Base-by-base conservation (phyloP, 1,140 invertebrate genomes). In the Thaumetopoea pityocampa region DNA sequence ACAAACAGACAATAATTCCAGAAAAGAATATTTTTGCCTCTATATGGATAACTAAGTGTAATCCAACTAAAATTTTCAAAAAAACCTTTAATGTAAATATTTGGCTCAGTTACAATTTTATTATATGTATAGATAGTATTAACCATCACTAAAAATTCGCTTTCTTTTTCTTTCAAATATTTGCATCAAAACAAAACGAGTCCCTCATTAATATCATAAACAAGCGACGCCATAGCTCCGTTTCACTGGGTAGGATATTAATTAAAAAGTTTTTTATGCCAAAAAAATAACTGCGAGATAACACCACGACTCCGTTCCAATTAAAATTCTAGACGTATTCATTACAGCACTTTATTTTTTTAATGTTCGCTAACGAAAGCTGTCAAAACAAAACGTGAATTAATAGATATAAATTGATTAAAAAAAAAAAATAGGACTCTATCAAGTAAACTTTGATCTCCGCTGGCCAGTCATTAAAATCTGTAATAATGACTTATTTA, bases 241-340 rank as follows among this genome's bases (percentile, higher is more conserved):
- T 58, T 58, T 44, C 59, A 52, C 36, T 53, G 57, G 43, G n/a
- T n/a, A n/a, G 50, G 56, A 47, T 45, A 57, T 70, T 74, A 74
- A 74, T 74, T 74, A 71, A 70, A 73, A 74, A 74, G 65, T 70
- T 73, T 67, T 42, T 42, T 38, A 53, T 38, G 48, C 43, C 41
- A 67, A 59, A 62, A 65, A 61, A 58, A n/a, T n/a, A n/a, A 45
- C 34, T 32, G 34, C 35, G 29, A 19, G 32, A 30, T 30, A 26
- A 28, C 28, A 11, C 16, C 28, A 38, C 43, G 35, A 49, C 48
- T 43, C 34, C 37, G 36, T 9, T 19, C 62, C 67, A 73, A 73
- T 68, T 73, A 68, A 73, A 68, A 73, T 68, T 64, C 53, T 63
- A 62, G 46, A 51, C 32, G 50, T 33, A 43, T 67, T 66, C 67